Evolutionary conservation across 2,888 invertebrate species (phyloP), one percentile per base, ranked within the genome.

Genomic region (Pollenia angustigena): DNA sequence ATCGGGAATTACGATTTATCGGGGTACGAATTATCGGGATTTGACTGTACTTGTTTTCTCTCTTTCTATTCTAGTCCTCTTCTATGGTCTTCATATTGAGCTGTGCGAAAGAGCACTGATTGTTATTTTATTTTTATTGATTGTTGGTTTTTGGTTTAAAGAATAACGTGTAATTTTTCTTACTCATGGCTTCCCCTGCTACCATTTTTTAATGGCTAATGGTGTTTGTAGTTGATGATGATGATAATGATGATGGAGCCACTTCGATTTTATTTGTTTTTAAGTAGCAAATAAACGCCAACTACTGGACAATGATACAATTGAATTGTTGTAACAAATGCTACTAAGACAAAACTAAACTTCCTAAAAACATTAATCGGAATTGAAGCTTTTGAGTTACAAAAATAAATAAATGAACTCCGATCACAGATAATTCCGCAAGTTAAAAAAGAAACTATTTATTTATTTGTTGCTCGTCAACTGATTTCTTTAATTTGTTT

Each of bases 251-350:
- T 32, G 52, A 52, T 74, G 18, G 64, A 48, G 42, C 50, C 69
- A 56, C 71, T 60, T 62, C 7, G 64, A 56, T 76, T 69, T 69
- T n/a, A 23, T 62, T 50, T 64, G 8, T n/a, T 10, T 40, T 54
- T 32, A 58, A 86, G 58, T 56, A 72, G 56, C 56, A 79, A 82
- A 69, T 78, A 69, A 85, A 75, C 58, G 54, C 48, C 64, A 87
- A 84, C 54, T 11, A 60, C 32, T 12, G 46, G 1, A 18, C 14
- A 66, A 42, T 11, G 46, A 18, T 12, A 54, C n/a, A 46, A 48
- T 71, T 79, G 16, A 62, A 52, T 52, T 69, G 4, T 40, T 81
- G 48, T 58, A 54, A 16, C 12, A 50, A 56, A 71, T 52, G 23
- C 7, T 46, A 1, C 16, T 48, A 18, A 66, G 56, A 46, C 11